Base-by-base conservation (phyloP, 2,113 vertebrate species). In the Litocranius walleri region DNA sequence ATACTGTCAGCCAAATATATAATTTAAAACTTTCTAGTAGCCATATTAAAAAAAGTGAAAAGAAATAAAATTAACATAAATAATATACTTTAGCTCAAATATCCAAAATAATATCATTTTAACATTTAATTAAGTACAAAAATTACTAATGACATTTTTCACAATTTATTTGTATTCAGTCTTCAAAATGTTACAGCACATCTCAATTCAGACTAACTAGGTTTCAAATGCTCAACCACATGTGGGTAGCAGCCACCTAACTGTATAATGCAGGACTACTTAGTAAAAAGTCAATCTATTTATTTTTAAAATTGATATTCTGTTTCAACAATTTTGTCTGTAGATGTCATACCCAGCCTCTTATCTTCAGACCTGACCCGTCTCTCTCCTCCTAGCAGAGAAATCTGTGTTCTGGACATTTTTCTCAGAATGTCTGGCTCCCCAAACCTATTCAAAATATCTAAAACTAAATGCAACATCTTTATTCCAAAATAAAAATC, bases 401-500 rank as follows among this genome's bases (percentile, higher is more conserved):
- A 17, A 77, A 30, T 62, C 91, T 94, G 10, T 40, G 36, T 59
- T 82, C 48, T 48, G 74, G 80, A 93, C 40, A 92, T 82, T 64
- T 90, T 25, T 2, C 40, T 64, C 7, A n/a, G 40, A 94, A 89
- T 86, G 45, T 64, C 43, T 56, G 56, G 13, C n/a, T 88, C 82
- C 81, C 50, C 87, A 78, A 78, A 36, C 56, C 62, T 78, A 83
- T 64, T 74, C 27, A 61, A 95, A 90, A 78, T 78, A 80, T 36
- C 54, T 94, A 95, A 48, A 96, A 88, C 64, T 61, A 97, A 93
- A 95, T 56, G 23, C 3, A 62, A 30, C 15, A 86, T 86, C 40
- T 87, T 78, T 96, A 30, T 92, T 77, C 80, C 25, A 87, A 97
- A 96, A 87, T 61, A 89, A 82, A 95, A 91, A 56, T 50, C 6